These are phyloP conservation scores for Drosophila dunni DNA, from an alignment of 1,140 invertebrate species.

Conservation along the genomic window DNA sequence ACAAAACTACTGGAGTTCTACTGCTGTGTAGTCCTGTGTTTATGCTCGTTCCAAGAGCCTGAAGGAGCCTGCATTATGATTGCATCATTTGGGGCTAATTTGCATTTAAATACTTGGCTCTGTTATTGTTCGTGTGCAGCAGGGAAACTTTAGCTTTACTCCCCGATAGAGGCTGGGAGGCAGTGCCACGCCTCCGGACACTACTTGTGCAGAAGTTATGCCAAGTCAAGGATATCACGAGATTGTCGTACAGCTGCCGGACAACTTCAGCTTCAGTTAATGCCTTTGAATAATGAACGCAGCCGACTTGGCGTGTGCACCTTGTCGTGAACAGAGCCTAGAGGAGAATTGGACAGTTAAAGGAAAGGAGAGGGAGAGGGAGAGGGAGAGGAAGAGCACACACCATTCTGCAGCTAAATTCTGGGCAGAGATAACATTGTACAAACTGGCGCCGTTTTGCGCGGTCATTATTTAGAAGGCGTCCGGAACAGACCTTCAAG, in stretches of 20 bases:
- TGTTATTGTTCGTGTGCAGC: conserved; percentile 79
- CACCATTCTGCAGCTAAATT: conserved; percentile 1
- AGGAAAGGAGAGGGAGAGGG: background rate
- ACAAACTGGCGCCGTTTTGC: conserved; percentile 70
- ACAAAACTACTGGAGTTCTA: background rate
- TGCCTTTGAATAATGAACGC: conserved; percentile 80
- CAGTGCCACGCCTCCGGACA: conserved; percentile 15
- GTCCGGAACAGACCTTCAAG: conserved; percentile 56
- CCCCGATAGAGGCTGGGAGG: background rate
- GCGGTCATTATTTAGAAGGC: conserved; percentile 74
- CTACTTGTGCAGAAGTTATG: conserved; percentile 67
- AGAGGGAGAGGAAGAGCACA: background rate
- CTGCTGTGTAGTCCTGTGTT: background rate
- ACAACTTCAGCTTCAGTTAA: conserved; percentile 70
- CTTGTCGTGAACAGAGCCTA: conserved; percentile 19
- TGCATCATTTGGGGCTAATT: conserved; percentile 82
- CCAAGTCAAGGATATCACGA: conserved; percentile 74
- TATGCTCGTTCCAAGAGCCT: conserved; percentile 29
- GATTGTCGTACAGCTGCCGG: conserved; percentile 65
- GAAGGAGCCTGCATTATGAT: conserved; percentile 76
- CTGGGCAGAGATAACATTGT: conserved; percentile 50
- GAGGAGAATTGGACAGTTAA: too few species aligned
- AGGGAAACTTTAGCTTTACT: conserved; percentile 58
- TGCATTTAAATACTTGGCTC: conserved; percentile 80
- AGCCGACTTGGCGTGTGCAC: conserved; percentile 44